Percentiles rank a stretch among this genome's conserved stretches.
Conservation (phyloP, 2,113 vertebrate genomes). For the Petroica traversi region DNA sequence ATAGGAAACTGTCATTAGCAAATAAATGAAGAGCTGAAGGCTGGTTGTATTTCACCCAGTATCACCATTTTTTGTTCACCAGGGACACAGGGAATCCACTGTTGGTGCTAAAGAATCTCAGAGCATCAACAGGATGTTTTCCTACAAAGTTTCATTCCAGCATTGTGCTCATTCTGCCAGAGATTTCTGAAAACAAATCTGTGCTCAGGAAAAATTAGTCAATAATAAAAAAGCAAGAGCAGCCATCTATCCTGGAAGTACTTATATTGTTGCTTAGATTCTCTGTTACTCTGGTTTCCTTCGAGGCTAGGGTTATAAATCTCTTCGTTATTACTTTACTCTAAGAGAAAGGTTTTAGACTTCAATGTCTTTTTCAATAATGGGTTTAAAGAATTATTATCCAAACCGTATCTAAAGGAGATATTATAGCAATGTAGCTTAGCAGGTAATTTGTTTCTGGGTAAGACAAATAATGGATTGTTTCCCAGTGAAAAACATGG, state of each 20-base stretch:
- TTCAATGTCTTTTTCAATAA: background rate
- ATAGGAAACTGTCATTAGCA: conserved; percentile 47
- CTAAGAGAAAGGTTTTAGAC: background rate
- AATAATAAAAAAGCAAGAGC: background rate
- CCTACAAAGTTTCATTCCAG: background rate
- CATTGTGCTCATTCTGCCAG: background rate
- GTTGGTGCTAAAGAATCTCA: background rate
- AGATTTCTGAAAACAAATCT: conserved; percentile 9
- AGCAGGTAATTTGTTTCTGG: background rate
- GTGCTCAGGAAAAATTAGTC: background rate
- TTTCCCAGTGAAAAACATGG: background rate
- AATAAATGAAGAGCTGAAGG: conserved; percentile 7
- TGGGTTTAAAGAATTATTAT: background rate
- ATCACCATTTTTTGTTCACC: background rate
- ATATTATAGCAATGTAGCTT: background rate
- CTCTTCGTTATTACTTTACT: conserved; percentile 1
- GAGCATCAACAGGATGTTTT: background rate
- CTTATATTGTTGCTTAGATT: background rate
- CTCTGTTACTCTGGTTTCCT: background rate
- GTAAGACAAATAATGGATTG: background rate
- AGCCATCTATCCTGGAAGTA: background rate
- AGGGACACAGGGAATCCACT: background rate
- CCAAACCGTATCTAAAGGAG: background rate
- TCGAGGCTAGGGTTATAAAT: background rate
- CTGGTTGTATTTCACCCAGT: background rate